phyloP scores from a whole-genome alignment of 1,140 invertebrate genomes.

The Drosophila pandora region DNA sequence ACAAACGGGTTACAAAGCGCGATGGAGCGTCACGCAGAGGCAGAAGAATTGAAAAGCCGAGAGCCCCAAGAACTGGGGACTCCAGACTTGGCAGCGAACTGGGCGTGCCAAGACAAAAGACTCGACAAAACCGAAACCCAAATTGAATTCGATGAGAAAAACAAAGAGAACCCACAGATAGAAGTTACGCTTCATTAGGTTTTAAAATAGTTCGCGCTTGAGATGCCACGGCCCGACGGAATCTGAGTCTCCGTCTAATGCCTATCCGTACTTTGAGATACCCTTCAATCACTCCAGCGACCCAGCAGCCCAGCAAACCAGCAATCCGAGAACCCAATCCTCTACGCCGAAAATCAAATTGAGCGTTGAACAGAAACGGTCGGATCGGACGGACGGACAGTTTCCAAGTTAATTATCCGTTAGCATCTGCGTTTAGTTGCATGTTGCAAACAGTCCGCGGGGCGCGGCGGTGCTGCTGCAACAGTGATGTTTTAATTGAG shows the following conservation, averaged over 20 bases:
- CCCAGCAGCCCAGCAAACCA: neutral
- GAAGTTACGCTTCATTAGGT: conserved; percentile 72
- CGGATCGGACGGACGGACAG: conserved; percentile 45
- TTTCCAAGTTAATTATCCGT: conserved; percentile 79
- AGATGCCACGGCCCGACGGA: conserved; percentile 25
- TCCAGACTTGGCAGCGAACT: conserved; percentile 37
- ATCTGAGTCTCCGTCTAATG: conserved; percentile 1
- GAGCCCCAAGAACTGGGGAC: conserved; percentile 10
- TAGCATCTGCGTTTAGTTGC: conserved; percentile 66
- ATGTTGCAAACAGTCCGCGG: conserved; percentile 18
- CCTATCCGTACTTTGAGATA: conserved; percentile 13
- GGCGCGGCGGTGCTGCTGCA: conserved; percentile 22
- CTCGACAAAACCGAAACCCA: conserved; percentile 51
- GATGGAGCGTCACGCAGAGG: conserved; percentile 31
- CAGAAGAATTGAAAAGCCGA: conserved; percentile 4
- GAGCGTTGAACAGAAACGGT: conserved; percentile 19
- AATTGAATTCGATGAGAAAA: conserved; percentile 77
- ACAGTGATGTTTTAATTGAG: conserved; percentile 78
- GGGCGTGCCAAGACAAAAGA: conserved; percentile 62
- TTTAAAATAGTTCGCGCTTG: conserved; percentile 55
- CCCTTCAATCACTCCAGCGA: conserved; percentile 13
- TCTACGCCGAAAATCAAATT: conserved; percentile 35
- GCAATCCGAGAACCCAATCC: neutral
- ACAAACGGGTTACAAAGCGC: conserved; percentile 67
- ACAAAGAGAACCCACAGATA: conserved; percentile 46